Evolutionary conservation across 2,888 invertebrate species (phyloP).

Genomic region (Serrognathus titanus): DNA sequence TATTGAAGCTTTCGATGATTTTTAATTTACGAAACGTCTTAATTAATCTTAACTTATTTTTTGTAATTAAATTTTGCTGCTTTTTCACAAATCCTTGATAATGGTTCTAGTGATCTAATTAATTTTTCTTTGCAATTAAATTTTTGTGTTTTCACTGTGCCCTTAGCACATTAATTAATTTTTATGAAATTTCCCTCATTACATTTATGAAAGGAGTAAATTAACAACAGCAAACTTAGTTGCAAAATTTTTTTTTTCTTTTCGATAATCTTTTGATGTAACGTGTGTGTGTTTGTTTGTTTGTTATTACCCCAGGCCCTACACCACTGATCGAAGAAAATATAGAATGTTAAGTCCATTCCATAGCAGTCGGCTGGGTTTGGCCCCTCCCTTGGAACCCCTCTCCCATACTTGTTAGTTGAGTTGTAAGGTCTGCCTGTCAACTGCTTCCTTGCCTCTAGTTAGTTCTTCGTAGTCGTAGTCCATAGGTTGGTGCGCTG

Average conservation of each 20-base stretch:
- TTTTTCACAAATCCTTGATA: no score
- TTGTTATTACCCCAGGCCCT: constrained; percentile 16
- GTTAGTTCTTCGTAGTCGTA: constrained; percentile 43
- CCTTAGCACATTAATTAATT: no score
- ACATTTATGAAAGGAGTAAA: no score
- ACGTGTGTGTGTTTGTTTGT: background rate
- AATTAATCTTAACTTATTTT: no score
- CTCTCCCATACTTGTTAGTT: constrained; percentile 48
- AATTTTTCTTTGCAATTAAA: no score
- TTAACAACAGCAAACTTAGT: constrained; percentile 1
- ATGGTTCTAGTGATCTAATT: no score
- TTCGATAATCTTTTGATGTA: background rate
- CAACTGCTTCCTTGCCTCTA: constrained; percentile 47
- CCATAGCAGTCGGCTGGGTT: constrained; percentile 39
- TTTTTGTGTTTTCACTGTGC: no score
- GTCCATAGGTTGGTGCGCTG: constrained; percentile 28
- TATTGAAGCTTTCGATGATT: no score
- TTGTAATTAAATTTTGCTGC: no score
- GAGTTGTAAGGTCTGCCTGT: constrained; percentile 52
- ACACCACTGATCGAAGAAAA: constrained; percentile 39
- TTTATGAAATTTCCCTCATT: no score
- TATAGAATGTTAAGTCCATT: constrained; percentile 41
- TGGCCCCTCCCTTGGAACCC: constrained; percentile 41
- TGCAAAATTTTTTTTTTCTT: background rate
- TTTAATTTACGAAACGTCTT: no score